Evolutionary conservation across 2,797 vertebrate genomes (phyloP).

Genomic region (Rhinophrynus dorsalis): DNA sequence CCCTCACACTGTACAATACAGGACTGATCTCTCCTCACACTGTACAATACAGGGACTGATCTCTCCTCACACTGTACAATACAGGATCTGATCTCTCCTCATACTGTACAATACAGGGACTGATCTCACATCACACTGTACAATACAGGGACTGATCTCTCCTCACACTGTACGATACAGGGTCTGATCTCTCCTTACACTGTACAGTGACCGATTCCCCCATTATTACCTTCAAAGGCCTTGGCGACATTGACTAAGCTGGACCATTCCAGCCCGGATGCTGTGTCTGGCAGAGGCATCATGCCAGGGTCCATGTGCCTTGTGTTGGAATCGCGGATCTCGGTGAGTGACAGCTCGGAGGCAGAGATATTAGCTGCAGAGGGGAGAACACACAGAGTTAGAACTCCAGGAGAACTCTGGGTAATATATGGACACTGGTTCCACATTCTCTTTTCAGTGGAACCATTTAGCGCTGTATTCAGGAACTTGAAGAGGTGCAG

Average conservation of each 20-base stretch:
- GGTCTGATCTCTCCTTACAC: background rate
- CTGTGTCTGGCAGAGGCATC: conserved; percentile 89
- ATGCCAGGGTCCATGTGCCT: conserved; percentile 81
- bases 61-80: background rate
- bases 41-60: too few species aligned
- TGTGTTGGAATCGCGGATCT: conserved; percentile 77
- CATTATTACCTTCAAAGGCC: conserved; percentile 82
- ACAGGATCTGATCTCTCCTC: background rate
- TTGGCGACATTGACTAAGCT: conserved; percentile 89
- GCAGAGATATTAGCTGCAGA: conserved; percentile 78
- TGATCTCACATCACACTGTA: background rate
- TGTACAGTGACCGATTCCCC: background rate
- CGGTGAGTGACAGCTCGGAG: conserved; percentile 82
- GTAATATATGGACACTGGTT: too few species aligned
- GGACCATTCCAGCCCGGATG: conserved; percentile 86
- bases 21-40: background rate
- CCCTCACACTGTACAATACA: background rate
- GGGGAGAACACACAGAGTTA: background rate
- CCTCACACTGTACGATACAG: background rate
- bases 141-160: background rate
- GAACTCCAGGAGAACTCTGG: too few species aligned
- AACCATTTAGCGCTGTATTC: too few species aligned
- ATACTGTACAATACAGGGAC: background rate
- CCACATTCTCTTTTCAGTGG: too few species aligned
- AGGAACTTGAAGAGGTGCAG: too few species aligned